phyloP scores from a whole-genome alignment of 2,113 vertebrate species.

The Serinus canaria region DNA sequence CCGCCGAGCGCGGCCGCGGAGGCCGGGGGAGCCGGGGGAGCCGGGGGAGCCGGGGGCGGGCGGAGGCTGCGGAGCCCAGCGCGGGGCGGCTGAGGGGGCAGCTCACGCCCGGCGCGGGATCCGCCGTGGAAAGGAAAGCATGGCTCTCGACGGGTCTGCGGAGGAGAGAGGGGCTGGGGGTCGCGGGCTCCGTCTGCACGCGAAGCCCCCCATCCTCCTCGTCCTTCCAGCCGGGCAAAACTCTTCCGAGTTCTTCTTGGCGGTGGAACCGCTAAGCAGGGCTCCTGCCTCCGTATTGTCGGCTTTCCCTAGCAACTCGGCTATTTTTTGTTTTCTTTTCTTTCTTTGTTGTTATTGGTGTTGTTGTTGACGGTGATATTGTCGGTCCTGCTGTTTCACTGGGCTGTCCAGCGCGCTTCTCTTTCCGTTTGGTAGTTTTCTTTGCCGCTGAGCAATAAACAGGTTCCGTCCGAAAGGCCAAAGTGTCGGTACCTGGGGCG shows the following conservation, averaged over 20 bases:
- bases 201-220: not conserved
- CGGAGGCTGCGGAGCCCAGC: not conserved
- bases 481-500: not conserved
- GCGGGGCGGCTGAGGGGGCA: not conserved
- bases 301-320: not conserved
- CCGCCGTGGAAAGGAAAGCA: not conserved
- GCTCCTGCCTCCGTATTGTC: not conserved
- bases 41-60: not conserved
- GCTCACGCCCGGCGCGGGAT: not conserved
- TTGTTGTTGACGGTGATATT: not conserved
- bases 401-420: not conserved
- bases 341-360: not conserved
- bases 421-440: not conserved
- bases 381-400: not conserved
- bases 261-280: not conserved
- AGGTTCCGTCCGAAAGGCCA: not conserved
- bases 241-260: not conserved
- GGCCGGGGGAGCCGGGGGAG: not conserved
- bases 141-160: not conserved
- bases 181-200: not conserved
- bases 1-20: not conserved
- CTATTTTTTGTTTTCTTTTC: not conserved
- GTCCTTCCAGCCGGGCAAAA: not conserved
- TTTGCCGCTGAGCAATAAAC: not conserved
- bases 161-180: not conserved